Base-by-base conservation (phyloP, 2,888 invertebrate genomes). In the Limnephilus auricula region DNA sequence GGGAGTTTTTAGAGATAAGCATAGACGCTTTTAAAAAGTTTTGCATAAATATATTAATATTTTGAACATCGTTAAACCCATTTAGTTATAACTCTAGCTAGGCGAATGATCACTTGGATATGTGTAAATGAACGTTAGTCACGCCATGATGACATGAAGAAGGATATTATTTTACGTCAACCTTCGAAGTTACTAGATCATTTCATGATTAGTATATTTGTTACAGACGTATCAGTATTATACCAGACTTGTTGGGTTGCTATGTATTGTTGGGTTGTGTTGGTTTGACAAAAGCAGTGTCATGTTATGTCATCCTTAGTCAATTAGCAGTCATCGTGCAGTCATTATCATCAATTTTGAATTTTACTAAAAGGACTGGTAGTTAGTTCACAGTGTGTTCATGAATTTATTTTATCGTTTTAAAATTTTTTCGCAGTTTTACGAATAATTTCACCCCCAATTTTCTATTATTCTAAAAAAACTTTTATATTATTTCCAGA, bases 301-400 rank as follows among this genome's bases (percentile, higher is more conserved):
- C 31, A 18, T 65, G 50, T 87, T 87, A 87, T 65, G 65, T 87
- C 87, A 87, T 87, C 87, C 50, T 87, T 9, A 30, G 9, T 65
- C 87, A 65, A 78, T 87, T 87, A 87, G 32, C 65, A 87, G 30
- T 31, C 30, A 65, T 87, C 87, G 65, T 87, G 85, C 85, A 85
- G 12, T 85, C 12, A 40, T n/a, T 65, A 65, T 65, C 65, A 65
- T 65, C 65, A 65, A 65, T 65, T 65, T 65, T 65, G 65, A 65
- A 65, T 65, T 25, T 65, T 65, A n/a, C 9, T n/a, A 65, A 65
- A 25, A n/a, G 6, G n/a, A n/a, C 65, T n/a, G 15, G 45, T 25
- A 65, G 25, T 25, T 25, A 65, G 25, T 25, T 50, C 25, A 65
- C 25, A 9, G 65, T n/a, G 65, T 65, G 65, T 65, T 65, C 65